These are phyloP conservation scores for Hoplias malabaricus DNA, from an alignment of 2,113 vertebrate genomes.

Conservation along the genomic window DNA sequence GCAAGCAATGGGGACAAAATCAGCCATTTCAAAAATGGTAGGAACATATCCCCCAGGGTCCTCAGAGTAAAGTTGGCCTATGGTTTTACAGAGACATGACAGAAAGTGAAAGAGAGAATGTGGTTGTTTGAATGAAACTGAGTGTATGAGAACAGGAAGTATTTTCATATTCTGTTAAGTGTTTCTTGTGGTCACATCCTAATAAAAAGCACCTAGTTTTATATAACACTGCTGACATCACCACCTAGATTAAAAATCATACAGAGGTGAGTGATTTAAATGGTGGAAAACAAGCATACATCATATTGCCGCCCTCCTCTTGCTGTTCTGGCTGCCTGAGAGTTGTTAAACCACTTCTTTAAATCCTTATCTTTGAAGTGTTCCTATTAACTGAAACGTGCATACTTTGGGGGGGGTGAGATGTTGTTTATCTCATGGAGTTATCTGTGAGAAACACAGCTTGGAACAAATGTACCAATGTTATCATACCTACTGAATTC, in stretches of 20 bases:
- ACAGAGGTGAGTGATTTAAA: background rate
- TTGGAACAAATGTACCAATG: background rate
- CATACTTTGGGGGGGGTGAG: background rate
- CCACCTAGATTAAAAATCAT: too few relatives aligned
- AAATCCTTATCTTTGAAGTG: background rate
- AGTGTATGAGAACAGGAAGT: conserved; percentile 1
- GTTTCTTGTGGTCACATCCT: background rate
- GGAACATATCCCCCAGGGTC: too few relatives aligned
- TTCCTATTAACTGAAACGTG: background rate
- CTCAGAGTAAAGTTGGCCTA: too few relatives aligned
- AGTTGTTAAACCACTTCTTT: background rate
- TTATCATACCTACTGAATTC: too few relatives aligned
- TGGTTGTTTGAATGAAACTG: background rate
- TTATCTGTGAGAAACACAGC: background rate
- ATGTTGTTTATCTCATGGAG: background rate
- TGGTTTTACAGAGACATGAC: too few relatives aligned
- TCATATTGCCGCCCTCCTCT: too few relatives aligned
- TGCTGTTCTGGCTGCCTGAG: too few relatives aligned
- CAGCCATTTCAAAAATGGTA: too few relatives aligned
- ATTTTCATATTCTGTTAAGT: background rate
- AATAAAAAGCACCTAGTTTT: background rate
- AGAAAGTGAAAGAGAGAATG: background rate
- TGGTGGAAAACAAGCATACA: background rate
- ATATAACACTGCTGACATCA: background rate
- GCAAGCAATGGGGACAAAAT: too few relatives aligned